Percentiles rank a stretch among this genome's conserved stretches.
Conservation (phyloP, 2,113 vertebrate species). For the Sylvietta virens region DNA sequence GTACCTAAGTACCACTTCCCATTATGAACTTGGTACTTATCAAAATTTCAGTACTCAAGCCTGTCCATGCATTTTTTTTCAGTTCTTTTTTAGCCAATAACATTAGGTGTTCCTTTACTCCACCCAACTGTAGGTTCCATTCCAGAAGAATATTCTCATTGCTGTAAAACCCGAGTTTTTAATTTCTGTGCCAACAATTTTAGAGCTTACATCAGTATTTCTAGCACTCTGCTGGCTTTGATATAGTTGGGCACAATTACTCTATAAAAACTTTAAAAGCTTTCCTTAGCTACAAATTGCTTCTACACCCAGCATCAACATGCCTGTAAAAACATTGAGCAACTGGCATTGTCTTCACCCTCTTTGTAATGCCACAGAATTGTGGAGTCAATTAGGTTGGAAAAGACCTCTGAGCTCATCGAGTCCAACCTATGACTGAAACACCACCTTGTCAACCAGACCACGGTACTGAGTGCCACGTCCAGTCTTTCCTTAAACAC, state of each 20-base stretch:
- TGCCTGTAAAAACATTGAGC: background rate
- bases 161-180: background rate
- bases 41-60: background rate
- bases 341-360: background rate
- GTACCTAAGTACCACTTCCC: background rate
- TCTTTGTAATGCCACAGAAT: background rate
- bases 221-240: background rate
- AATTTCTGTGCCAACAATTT: background rate
- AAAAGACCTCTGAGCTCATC: background rate
- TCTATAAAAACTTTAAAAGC: background rate
- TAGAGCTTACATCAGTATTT: background rate
- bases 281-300: background rate
- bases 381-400: background rate
- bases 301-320: background rate
- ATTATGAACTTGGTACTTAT: background rate
- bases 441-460: background rate
- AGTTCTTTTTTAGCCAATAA: background rate
- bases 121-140: background rate
- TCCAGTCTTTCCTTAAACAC: background rate
- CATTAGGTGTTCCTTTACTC: background rate
- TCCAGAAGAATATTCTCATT: background rate
- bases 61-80: background rate
- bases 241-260: background rate
- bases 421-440: rapidly evolving
- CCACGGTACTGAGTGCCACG: rapidly evolving